These are phyloP conservation scores for Leptopilina drosophilae DNA, from an alignment of 2,888 invertebrate species.

Conservation along the genomic window DNA sequence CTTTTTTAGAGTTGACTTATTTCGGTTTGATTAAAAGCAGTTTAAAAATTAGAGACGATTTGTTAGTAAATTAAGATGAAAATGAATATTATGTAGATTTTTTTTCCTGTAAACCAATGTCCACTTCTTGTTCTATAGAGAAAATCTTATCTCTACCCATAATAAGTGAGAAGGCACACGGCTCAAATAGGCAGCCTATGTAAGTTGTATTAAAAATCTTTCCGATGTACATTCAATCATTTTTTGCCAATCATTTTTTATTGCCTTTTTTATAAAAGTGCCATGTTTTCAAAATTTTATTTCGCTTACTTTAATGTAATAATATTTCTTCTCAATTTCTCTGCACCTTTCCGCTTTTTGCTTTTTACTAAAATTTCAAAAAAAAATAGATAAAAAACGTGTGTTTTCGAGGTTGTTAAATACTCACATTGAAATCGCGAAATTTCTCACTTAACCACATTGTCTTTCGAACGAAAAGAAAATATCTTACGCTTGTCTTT, in stretches of 20 bases:
- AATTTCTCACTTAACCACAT: slow-evolving; percentile 31
- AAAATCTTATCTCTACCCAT: slow-evolving; percentile 71
- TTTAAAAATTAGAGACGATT: not conserved
- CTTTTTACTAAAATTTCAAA: slow-evolving; percentile 10
- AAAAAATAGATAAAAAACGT: not conserved
- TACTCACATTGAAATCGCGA: not conserved
- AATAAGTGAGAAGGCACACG: slow-evolving; percentile 70
- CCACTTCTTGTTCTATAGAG: slow-evolving; percentile 73
- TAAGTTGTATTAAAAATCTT: slow-evolving; percentile 62
- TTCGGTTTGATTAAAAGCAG: not conserved
- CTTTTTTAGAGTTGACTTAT: too few relatives aligned
- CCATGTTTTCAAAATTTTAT: slow-evolving; percentile 29
- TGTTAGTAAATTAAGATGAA: not conserved
- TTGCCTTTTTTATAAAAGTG: slow-evolving; percentile 7
- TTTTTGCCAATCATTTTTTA: slow-evolving; percentile 34
- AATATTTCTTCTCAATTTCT: slow-evolving; percentile 6
- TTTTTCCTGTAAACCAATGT: slow-evolving; percentile 55
- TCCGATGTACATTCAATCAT: slow-evolving; percentile 58
- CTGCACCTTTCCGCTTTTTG: slow-evolving; percentile 27
- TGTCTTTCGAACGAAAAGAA: slow-evolving; percentile 1
- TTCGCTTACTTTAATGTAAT: slow-evolving; percentile 17
- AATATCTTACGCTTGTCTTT: not conserved
- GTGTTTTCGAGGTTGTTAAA: slow-evolving; percentile 14
- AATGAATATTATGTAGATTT: not conserved
- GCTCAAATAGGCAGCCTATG: slow-evolving; percentile 71